Evolutionary conservation across 2,797 vertebrate species (phyloP).

Genomic region (Hephaestus fuliginosus): DNA sequence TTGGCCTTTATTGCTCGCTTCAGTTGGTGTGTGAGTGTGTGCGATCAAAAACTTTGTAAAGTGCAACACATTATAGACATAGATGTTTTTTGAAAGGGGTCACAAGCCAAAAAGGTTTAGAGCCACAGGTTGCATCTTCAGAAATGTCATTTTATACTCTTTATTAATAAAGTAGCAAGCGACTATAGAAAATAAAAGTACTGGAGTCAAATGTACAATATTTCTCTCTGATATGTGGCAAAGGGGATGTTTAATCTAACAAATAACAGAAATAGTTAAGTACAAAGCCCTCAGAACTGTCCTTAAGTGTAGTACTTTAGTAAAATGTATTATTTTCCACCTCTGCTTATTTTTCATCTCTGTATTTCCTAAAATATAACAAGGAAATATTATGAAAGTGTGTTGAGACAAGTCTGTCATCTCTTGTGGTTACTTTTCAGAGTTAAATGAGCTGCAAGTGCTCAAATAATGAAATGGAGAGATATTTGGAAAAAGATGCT

Average conservation of each 20-base stretch:
- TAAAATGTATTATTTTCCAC: neutral
- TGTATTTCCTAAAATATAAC: constrained; percentile 15
- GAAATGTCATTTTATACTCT: neutral
- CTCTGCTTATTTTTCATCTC: neutral
- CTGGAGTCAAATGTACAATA: neutral
- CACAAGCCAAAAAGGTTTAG: neutral
- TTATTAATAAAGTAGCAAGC: neutral
- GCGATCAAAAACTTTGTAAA: too few species aligned
- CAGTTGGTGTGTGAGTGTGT: too few species aligned
- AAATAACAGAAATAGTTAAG: neutral
- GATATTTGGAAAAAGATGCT: constrained; percentile 12
- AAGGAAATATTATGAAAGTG: neutral
- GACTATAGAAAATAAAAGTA: neutral
- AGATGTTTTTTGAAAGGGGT: neutral
- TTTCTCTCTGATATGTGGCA: neutral
- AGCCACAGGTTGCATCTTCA: neutral
- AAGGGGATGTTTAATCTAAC: neutral
- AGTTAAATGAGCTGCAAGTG: neutral
- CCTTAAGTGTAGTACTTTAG: neutral
- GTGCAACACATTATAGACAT: too few species aligned
- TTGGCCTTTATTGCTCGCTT: too few species aligned
- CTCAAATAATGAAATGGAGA: neutral
- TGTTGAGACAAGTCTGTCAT: constrained; percentile 4
- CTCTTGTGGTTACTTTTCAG: neutral
- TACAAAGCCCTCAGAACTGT: neutral